Conservation (phyloP, 2,888 invertebrate genomes). For the Ligdia adustata region DNA sequence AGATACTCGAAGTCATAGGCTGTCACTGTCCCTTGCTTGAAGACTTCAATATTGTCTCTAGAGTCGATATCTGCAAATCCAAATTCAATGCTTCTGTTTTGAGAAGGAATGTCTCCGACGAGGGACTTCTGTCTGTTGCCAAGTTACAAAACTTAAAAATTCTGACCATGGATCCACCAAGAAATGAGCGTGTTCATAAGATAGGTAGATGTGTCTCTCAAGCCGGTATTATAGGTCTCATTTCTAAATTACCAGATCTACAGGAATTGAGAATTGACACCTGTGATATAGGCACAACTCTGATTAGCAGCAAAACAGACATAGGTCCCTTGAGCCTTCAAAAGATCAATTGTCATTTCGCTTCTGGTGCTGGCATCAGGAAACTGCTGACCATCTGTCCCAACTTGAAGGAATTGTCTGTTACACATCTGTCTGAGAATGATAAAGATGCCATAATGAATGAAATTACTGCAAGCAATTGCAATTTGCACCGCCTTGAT, state of each 20-base stretch:
- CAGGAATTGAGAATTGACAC: slow-evolving; percentile 77
- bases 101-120: slow-evolving; percentile 75
- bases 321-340: slow-evolving; percentile 70
- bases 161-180: slow-evolving; percentile 75
- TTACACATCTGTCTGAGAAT: slow-evolving; percentile 72
- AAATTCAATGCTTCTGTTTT: slow-evolving; percentile 76
- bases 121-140: slow-evolving; percentile 65
- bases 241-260: slow-evolving; percentile 67
- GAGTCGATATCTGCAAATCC: slow-evolving; percentile 75
- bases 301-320: slow-evolving; percentile 61
- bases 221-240: slow-evolving; percentile 69
- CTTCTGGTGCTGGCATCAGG: slow-evolving; percentile 69
- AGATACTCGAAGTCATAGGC: slow-evolving; percentile 73
- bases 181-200: slow-evolving; percentile 69
- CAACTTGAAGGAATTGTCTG: slow-evolving; percentile 65
- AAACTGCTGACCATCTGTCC: slow-evolving; percentile 76
- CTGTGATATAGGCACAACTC: slow-evolving; percentile 77
- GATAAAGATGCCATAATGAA: slow-evolving; percentile 74
- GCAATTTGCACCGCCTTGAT: slow-evolving; percentile 64
- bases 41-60: slow-evolving; percentile 78
- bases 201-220: slow-evolving; percentile 76
- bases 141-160: slow-evolving; percentile 69
- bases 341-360: slow-evolving; percentile 77
- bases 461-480: slow-evolving; percentile 65
- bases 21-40: slow-evolving; percentile 65